Evolutionary conservation across 2,888 invertebrate genomes (phyloP), one percentile per base, ranked within the genome.

Genomic region (Drosophila meridionalis): DNA sequence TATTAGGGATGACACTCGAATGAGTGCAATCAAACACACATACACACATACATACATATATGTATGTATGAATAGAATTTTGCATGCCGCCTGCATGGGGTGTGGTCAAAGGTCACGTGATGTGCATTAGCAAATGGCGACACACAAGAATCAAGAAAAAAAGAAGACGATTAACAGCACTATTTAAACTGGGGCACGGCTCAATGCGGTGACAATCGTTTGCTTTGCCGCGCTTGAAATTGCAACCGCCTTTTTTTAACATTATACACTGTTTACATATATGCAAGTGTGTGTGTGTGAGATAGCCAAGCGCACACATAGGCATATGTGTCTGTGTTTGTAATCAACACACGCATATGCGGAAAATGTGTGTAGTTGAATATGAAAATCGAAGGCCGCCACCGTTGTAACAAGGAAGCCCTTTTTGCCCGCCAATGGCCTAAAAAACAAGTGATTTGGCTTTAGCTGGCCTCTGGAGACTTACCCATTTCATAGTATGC

Each of bases 401-500:
- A 69, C 53, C 70, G 53, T 36, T 43, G 12, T 38, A 68, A 5
- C n/a, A 43, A 36, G 43, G 38, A 47, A 56, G 48, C 62, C 64
- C 38, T 47, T 45, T 45, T 43, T 11, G 57, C 53, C 48, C 28
- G 34, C 53, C 40, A 42, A 43, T 57, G 45, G 52, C 43, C 40
- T 48, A 43, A 57, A 53, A 50, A 42, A 43, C 2, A 42, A 30
- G 20, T 26, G 26, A 28, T 30, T 32, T 38, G 47, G 40, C 28
- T 34, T 47, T 63, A 26, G 5, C 38, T 58, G 59, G 61, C 60
- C 26, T 52, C 9, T 61, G 42, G 38, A 59, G 65, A 80, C 83
- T 83, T 86, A 83, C 83, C 83, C 83, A 83, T 83, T 83, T 83
- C 83, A 83, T 83, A 59, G 63, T 81, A 79, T 77, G 50, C 40